phyloP scores from a whole-genome alignment of 2,113 vertebrate genomes.

The Henicopernis longicauda region DNA sequence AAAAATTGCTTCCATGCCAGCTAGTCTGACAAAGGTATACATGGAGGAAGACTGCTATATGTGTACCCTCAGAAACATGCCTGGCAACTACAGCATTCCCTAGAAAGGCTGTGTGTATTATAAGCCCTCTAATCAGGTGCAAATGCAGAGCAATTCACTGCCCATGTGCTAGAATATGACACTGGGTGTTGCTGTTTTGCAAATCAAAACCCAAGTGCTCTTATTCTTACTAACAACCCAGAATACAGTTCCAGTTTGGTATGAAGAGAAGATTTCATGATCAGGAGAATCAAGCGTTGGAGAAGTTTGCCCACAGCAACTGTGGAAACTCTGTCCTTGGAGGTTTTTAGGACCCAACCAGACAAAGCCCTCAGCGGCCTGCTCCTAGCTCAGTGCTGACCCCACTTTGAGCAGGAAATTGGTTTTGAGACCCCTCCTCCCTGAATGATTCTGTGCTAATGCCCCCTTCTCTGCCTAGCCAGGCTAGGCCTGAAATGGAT shows the following conservation, averaged over 20 bases:
- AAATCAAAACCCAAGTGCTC: background rate
- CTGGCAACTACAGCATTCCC: background rate
- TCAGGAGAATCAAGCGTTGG: background rate
- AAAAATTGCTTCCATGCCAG: background rate
- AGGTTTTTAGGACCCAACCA: background rate
- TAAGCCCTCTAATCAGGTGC: background rate
- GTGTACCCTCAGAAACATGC: background rate
- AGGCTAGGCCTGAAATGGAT: background rate
- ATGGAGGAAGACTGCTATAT: background rate
- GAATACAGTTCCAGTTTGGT: background rate
- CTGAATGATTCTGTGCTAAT: background rate
- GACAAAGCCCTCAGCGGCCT: background rate
- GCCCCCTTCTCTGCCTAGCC: background rate
- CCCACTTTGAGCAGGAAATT: background rate
- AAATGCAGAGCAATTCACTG: background rate
- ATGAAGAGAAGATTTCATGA: background rate
- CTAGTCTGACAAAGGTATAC: background rate
- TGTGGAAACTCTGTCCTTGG: background rate
- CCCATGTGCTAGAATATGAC: background rate
- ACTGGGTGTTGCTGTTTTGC: background rate
- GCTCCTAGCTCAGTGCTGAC: background rate
- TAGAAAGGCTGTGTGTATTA: background rate
- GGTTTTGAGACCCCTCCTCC: background rate
- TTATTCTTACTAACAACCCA: background rate
- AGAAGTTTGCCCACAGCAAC: background rate